phyloP scores from a whole-genome alignment of 2,888 invertebrate species.

The Cecidostiba fungosa region DNA sequence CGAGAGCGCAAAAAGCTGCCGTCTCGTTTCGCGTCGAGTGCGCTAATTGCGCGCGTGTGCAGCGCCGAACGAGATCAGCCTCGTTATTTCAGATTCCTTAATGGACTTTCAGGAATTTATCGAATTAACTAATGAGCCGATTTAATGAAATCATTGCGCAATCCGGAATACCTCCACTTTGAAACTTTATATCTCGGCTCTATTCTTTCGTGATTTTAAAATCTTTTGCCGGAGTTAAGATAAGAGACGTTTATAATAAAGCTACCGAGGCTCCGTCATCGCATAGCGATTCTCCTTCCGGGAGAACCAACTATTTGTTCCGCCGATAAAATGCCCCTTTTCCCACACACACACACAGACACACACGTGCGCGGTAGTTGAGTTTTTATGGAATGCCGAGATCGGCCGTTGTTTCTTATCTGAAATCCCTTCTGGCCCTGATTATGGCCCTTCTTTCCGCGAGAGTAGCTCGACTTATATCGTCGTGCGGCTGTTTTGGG shows the following conservation, averaged over 20 bases:
- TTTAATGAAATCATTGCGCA: slow-evolving; percentile 60
- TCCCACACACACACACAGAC: slow-evolving; percentile 6
- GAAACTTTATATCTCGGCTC: slow-evolving; percentile 13
- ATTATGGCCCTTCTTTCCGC: slow-evolving; percentile 45
- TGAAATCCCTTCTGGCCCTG: slow-evolving; percentile 50
- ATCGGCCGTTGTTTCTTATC: slow-evolving; percentile 43
- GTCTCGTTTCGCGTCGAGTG: slow-evolving; percentile 37
- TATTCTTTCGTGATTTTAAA: background rate
- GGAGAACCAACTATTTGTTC: slow-evolving; percentile 18
- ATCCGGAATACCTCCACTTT: slow-evolving; percentile 19
- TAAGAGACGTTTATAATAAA: background rate
- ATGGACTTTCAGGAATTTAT: slow-evolving; percentile 62
- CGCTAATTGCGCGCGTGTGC: slow-evolving; percentile 58
- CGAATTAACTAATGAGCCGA: slow-evolving; percentile 64
- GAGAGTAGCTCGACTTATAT: slow-evolving; percentile 1
- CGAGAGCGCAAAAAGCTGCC: slow-evolving; percentile 30
- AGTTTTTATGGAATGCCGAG: slow-evolving; percentile 37
- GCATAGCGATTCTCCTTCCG: slow-evolving; percentile 2
- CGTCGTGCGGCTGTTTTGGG: slow-evolving; percentile 22
- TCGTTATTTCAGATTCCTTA: slow-evolving; percentile 56
- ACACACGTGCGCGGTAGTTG: background rate
- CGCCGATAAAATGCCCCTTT: slow-evolving; percentile 19
- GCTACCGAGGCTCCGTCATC: background rate
- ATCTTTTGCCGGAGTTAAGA: slow-evolving; percentile 34
- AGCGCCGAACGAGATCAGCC: background rate